Conservation (phyloP, 2,797 vertebrate species). For the Cyclopterus lumpus region DNA sequence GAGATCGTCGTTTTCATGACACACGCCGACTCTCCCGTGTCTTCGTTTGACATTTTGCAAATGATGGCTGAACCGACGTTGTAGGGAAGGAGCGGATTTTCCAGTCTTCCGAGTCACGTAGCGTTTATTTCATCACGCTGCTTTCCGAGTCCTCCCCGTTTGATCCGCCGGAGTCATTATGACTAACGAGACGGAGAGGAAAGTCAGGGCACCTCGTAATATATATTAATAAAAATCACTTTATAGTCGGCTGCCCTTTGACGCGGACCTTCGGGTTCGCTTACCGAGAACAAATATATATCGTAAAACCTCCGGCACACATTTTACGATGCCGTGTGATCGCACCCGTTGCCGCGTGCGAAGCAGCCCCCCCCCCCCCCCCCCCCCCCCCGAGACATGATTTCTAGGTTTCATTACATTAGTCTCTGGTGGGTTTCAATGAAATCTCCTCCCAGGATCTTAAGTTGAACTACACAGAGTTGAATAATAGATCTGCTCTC, state of each 20-base stretch:
- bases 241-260: slow-evolving; percentile 18
- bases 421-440: slow-evolving; percentile 37
- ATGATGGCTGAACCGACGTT: not conserved
- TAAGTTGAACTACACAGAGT: slow-evolving; percentile 19
- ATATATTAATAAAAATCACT: slow-evolving; percentile 39
- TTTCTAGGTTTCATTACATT: slow-evolving; percentile 39
- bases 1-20: not conserved
- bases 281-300: not conserved
- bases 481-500: slow-evolving; percentile 52
- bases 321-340: slow-evolving; percentile 1
- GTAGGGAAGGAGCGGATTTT: not conserved
- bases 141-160: slow-evolving; percentile 3
- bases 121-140: not conserved
- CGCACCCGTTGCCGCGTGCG: not conserved
- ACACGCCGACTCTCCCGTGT: not conserved
- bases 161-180: slow-evolving; percentile 47
- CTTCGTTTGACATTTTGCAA: slow-evolving; percentile 1
- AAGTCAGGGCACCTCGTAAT: slow-evolving; percentile 45
- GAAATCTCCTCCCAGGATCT: not conserved
- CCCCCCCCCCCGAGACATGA: slow-evolving; percentile 8
- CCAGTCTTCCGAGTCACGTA: not conserved
- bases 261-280: slow-evolving; percentile 19
- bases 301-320: too few relatives aligned
- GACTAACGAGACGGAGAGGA: slow-evolving; percentile 44
- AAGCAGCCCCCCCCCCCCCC: too few relatives aligned